Base-by-base conservation (phyloP, 2,113 vertebrate genomes). In the Delphinus delphis region DNA sequence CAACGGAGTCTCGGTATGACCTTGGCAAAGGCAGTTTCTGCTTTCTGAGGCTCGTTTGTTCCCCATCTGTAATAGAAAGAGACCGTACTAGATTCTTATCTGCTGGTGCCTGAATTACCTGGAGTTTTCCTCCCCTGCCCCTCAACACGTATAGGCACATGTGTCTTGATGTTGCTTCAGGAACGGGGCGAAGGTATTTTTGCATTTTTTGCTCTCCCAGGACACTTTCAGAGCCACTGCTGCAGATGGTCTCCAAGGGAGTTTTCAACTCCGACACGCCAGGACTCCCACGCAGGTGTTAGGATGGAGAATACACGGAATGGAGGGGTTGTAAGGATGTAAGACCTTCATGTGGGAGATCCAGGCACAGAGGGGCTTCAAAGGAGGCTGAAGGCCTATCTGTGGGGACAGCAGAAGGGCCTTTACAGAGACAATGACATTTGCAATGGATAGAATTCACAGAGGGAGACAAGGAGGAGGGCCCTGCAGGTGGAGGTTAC, bases 321-420 rank as follows among this genome's bases (percentile, higher is more conserved):
- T 0, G 3, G 7, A 25, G 31, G 15, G 18, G 8, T 21, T 17
- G 15, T 3, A 5, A 63, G 25, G 6, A 62, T n/a, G 5, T 10
- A n/a, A 80, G 36, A 47, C n/a, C 38, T 44, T 26, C 21, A 0
- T 2, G 3, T 4, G 26, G 38, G 73, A 4, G 21, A 53, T 12
- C 18, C 41, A 17, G 68, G 67, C 44, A 15, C 14, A 2, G 79
- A 28, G 17, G 5, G 18, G 4, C 28, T 71, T 81, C 62, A 17
- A 33, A 90, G 28, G 33, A 47, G 50, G 50, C 82, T 26, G 53
- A 47, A 79, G 2, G 60, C 18, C 60, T 31, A 2, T 31, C 10
- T 28, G 50, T 13, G 36, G 47, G 15, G 9, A 25, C 11, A 14
- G 26, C 41, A 38, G 41, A 41, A 84, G 73, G 20, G 33, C 31